These are phyloP conservation scores for Metaphire vulgaris DNA, from an alignment of 1,140 invertebrate species.

Conservation along the genomic window DNA sequence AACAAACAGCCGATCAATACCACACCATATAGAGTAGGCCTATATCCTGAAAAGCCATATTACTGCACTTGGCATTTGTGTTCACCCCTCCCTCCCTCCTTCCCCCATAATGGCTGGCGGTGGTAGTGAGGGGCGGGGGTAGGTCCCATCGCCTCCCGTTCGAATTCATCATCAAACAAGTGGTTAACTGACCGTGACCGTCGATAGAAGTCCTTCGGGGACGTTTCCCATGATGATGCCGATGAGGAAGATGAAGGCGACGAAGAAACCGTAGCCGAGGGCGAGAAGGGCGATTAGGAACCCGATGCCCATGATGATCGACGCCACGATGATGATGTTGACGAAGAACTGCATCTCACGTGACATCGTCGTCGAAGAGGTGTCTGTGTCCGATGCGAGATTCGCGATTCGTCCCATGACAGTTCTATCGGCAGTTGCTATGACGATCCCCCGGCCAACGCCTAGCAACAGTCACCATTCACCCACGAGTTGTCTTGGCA, in stretches of 20 bases:
- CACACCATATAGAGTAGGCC: no score
- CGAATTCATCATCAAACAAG: no score
- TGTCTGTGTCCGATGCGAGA: constrained; percentile 87
- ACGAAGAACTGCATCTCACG: constrained; percentile 99
- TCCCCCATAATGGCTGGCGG: no score
- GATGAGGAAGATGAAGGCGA: constrained; percentile 97
- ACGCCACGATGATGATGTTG: constrained; percentile 86
- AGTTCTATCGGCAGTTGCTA: constrained; percentile 91
- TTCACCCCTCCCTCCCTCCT: no score
- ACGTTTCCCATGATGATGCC: constrained; percentile 98
- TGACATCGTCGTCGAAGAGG: constrained; percentile 92
- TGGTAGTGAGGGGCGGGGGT: no score
- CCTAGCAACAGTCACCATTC: constrained; percentile 1
- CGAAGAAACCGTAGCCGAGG: constrained; percentile 92
- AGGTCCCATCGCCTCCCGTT: no score
- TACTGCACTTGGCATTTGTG: no score
- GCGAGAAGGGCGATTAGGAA: constrained; percentile 97
- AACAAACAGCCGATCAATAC: no score
- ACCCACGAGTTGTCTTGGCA: no score
- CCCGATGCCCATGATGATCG: constrained; percentile 91
- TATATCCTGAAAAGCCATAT: no score
- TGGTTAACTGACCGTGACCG: constrained; percentile 80
- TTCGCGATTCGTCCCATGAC: constrained; percentile 99
- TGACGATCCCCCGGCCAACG: constrained; percentile 68
- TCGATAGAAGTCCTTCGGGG: constrained; percentile 92